Evolutionary conservation across 1,140 invertebrate genomes (phyloP), one percentile per base, ranked within the genome.

Genomic region (Nebria ingens): DNA sequence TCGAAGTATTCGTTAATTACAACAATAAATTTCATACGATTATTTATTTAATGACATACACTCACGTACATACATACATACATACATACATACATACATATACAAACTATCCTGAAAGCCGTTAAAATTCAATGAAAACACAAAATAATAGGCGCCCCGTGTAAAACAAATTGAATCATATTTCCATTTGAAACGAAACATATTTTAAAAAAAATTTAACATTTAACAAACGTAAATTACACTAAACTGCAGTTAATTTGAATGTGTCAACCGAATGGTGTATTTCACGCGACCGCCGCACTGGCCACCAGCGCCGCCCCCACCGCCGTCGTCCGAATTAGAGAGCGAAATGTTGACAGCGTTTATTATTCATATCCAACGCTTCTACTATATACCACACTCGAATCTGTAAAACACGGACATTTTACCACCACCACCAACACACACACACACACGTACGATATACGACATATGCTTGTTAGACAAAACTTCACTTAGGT

Each of bases 81-180:
- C n/a, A n/a, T n/a, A n/a, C n/a, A n/a, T n/a, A n/a, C n/a, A n/a
- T n/a, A n/a, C n/a, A n/a, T n/a, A n/a, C n/a, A n/a, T n/a, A n/a
- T n/a, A n/a, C n/a, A n/a, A n/a, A n/a, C n/a, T 9, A 34, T 34
- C 25, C 25, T n/a, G 25, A 34, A 34, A 34, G n/a, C n/a, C 25
- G 25, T 34, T 34, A 34, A 34, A 34, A 34, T 34, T 34, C 25
- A 34, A 34, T 34, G 25, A n/a, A 34, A 34, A 34, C 25, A 34
- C 25, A 34, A 34, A 34, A 34, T 34, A 6, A 34, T 34, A 6
- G 25, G 40, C 9, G 4, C 4, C 40, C 9, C 40, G 25, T 45
- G 40, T 45, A 45, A 45, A 45, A 45, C 40, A 45, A 45, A 45
- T 45, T 45, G 40, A 45, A 45, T 45, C 40, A 45, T 45, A 45